phyloP scores from a whole-genome alignment of 2,888 invertebrate genomes.

The Brenthis ino region DNA sequence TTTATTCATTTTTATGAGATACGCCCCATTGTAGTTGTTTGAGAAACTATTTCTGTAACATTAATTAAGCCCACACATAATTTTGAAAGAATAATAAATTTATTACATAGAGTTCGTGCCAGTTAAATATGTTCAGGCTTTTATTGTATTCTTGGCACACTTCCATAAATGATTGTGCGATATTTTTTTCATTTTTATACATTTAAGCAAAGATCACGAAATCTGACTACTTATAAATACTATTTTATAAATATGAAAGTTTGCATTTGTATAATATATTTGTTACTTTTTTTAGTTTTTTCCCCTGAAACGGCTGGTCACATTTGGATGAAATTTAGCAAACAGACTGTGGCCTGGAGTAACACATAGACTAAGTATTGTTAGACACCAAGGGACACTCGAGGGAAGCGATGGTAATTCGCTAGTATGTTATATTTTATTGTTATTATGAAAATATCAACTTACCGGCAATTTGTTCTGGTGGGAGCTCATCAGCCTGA shows the following conservation, averaged over 20 bases:
- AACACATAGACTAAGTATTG: no score
- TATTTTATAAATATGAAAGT: slow-evolving; percentile 10
- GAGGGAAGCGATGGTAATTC: no score
- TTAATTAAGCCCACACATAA: slow-evolving; percentile 62
- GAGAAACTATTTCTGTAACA: slow-evolving; percentile 51
- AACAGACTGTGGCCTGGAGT: no score
- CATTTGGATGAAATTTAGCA: no score
- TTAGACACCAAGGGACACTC: no score
- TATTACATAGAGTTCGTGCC: slow-evolving; percentile 52
- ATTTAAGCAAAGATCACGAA: slow-evolving; percentile 43
- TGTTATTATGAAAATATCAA: slow-evolving; percentile 44
- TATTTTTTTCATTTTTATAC: slow-evolving; percentile 44
- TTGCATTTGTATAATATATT: no score
- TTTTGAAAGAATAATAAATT: slow-evolving; percentile 58
- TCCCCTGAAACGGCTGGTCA: no score
- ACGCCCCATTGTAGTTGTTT: slow-evolving; percentile 54
- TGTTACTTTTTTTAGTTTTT: no score
- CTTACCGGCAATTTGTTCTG: slow-evolving; percentile 95
- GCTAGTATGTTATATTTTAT: slow-evolving; percentile 34
- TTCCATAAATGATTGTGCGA: slow-evolving; percentile 60
- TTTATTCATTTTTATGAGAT: slow-evolving; percentile 43
- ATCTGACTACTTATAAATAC: slow-evolving; percentile 35
- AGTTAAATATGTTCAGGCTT: slow-evolving; percentile 60
- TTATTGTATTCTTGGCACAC: slow-evolving; percentile 60
- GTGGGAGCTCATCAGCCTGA: slow-evolving; percentile 94